A percentile compares a stretch with the other conserved stretches of the same genome.
Evolutionary conservation across 2,888 invertebrate genomes (phyloP).

Genomic region (Tenthredo mesomela): DNA sequence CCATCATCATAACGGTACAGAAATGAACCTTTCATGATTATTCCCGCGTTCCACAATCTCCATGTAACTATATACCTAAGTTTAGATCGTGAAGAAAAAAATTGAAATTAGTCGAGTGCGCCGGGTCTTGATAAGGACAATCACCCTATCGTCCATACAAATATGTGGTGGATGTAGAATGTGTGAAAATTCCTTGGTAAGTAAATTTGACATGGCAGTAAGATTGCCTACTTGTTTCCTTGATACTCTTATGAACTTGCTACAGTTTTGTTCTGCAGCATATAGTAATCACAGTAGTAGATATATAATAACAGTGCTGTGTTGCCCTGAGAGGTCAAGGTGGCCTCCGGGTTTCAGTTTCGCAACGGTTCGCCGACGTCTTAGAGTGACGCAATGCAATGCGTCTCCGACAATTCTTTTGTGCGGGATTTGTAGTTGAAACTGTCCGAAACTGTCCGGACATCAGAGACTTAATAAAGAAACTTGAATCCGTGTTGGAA

Average conservation of each 20-base stretch:
- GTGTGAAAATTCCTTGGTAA: background rate
- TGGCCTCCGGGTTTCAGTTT: slow-evolving; percentile 37
- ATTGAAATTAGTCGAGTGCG: background rate
- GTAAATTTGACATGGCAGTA: background rate
- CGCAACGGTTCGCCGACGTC: slow-evolving; percentile 46
- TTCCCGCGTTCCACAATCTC: background rate
- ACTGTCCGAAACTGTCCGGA: background rate
- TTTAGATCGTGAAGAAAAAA: background rate
- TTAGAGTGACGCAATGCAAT: slow-evolving; percentile 12
- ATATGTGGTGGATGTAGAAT: background rate
- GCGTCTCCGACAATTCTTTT: slow-evolving; percentile 32
- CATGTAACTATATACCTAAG: background rate
- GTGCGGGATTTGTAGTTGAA: slow-evolving; percentile 7
- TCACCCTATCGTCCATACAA: background rate
- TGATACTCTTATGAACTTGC: slow-evolving; percentile 13
- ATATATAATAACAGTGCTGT: slow-evolving; percentile 42
- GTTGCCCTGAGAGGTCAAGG: slow-evolving; percentile 44
- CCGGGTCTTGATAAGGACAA: background rate
- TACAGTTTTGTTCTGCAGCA: slow-evolving; percentile 29
- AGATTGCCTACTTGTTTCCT: background rate
- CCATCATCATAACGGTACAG: slow-evolving; percentile 8
- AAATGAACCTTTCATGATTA: background rate
- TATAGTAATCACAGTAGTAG: slow-evolving; percentile 23
- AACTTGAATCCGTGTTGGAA: background rate
- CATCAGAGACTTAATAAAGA: background rate